phyloP scores from a whole-genome alignment of 2,113 vertebrate genomes.

The Sceloporus undulatus region DNA sequence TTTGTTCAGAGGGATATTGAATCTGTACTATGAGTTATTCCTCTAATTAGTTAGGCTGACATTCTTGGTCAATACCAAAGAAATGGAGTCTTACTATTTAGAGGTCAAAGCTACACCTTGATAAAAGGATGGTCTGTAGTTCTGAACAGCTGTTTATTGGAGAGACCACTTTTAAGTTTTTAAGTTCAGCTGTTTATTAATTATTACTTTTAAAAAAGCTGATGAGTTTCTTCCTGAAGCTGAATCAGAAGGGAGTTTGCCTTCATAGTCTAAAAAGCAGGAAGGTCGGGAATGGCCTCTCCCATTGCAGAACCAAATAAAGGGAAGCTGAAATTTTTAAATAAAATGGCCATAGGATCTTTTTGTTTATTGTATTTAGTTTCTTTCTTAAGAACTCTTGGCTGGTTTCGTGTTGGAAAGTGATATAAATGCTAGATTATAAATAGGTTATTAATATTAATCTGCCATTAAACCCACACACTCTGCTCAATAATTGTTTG shows the following conservation, averaged over 20 bases:
- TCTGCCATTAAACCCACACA: no score
- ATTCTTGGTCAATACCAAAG: neutral
- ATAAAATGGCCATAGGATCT: neutral
- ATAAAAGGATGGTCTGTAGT: neutral
- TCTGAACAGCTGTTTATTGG: neutral
- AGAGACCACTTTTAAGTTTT: neutral
- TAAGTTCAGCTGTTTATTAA: neutral
- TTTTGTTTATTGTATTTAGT: conserved; percentile 16
- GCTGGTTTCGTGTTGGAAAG: neutral
- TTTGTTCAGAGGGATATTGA: neutral
- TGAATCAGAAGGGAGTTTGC: conserved; percentile 21
- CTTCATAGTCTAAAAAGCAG: conserved; percentile 14
- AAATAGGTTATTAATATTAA: neutral
- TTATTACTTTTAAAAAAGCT: neutral
- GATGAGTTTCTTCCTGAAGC: conserved; percentile 5
- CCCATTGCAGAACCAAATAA: neutral
- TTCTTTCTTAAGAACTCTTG: neutral
- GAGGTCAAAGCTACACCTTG: conserved; percentile 8
- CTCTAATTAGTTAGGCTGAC: neutral
- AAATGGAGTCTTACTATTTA: neutral
- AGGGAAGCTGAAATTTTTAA: conserved; percentile 13
- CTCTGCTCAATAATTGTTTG: neutral
- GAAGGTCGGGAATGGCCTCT: conserved; percentile 1
- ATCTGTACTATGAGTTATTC: neutral
- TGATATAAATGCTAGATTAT: neutral